Evolutionary conservation across 2,888 invertebrate species (phyloP), one percentile per base, ranked within the genome.

Genomic region (Halictus ligatus): DNA sequence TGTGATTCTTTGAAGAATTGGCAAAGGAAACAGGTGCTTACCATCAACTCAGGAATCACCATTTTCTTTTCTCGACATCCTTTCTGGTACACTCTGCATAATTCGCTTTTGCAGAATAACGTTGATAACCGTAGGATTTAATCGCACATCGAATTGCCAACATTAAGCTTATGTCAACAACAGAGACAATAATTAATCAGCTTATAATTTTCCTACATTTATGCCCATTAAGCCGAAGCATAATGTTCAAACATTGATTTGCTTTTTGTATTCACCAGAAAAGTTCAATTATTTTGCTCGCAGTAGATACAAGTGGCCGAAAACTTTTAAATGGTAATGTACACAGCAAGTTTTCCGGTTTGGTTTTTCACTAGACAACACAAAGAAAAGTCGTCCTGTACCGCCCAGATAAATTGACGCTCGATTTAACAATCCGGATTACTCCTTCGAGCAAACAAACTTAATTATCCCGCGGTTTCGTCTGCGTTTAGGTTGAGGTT

Each of bases 351-450:
- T 60, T 48, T 86, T 67, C 58, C 40, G 50, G 25, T 21, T 2
- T 73, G 35, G 69, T 77, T 72, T 58, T 43, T 40, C 60, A 58
- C 18, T 3, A 35, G 18, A 10, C n/a, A 73, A 67, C 25, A 60
- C 21, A 29, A 5, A 25, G 40, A n/a, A 74, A 46, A 35, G 40
- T 18, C n/a, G 25, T 69, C 25, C 12, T 13, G 48, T 60, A 13
- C 25, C 50, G 54, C 46, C 29, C 58, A 77, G 78, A 88, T 88
- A 78, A 88, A 88, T 83, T 83, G 76, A 64, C 74, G 50, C 40
- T 50, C 80, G 71, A 88, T 88, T 88, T 88, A 88, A 88, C 76
- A 80, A 80, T 58, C 71, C 46, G 58, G 82, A 81, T 74, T 82
- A 71, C 82, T 75, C 78, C 73, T 72, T 84, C 25, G 69, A 48